phyloP scores from a whole-genome alignment of 2,797 vertebrate genomes.

The Mycteria americana region DNA sequence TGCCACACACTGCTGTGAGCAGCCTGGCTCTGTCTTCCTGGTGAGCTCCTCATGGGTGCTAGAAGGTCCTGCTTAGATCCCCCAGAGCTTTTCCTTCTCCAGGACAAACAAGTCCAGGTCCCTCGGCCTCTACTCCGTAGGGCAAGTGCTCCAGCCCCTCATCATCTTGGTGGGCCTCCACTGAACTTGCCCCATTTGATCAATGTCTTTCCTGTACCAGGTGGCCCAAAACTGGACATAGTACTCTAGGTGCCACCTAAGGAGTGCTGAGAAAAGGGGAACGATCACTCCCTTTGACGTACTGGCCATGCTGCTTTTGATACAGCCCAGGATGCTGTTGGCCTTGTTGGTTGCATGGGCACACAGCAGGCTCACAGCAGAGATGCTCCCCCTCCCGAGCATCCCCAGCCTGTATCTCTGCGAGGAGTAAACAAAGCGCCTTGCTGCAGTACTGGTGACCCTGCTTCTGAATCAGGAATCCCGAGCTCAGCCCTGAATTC shows the following conservation, averaged over 20 bases:
- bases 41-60: neutral
- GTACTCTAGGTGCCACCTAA: neutral
- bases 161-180: neutral
- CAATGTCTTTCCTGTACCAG: neutral
- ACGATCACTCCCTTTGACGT: neutral
- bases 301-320: neutral
- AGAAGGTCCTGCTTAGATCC: neutral
- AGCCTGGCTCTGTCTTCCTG: neutral
- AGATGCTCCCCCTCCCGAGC: rapidly evolving
- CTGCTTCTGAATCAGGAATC: neutral
- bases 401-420: neutral
- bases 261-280: neutral
- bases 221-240: neutral
- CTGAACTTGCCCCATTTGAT: neutral
- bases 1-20: neutral
- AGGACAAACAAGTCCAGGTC: neutral
- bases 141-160: neutral
- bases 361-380: neutral
- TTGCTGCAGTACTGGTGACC: neutral
- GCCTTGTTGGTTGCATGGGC: neutral
- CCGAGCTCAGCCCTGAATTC: neutral
- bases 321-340: neutral
- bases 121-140: rapidly evolving
- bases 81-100: neutral
- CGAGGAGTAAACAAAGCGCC: neutral